These are phyloP conservation scores for Elaphurus davidianus DNA, from an alignment of 2,113 vertebrate genomes.

Conservation along the genomic window DNA sequence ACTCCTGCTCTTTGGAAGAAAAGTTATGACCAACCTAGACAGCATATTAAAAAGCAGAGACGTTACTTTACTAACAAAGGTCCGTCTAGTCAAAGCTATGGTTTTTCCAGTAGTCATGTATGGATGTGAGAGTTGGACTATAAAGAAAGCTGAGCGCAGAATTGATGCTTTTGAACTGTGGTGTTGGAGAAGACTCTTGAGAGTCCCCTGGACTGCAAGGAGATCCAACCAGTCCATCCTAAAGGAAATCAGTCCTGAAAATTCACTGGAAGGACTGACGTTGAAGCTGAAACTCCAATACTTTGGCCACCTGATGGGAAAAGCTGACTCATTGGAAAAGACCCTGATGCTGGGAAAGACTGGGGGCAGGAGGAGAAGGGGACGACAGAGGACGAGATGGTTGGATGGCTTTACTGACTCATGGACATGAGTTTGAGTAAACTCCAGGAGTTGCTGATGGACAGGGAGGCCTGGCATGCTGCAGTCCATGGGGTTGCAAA, in stretches of 20 bases:
- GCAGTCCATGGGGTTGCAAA: accelerated
- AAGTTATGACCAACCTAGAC: not conserved
- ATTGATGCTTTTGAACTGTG: not conserved
- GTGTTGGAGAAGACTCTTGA: not conserved
- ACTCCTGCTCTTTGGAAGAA: not conserved
- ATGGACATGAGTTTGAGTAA: not conserved
- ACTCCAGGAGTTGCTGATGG: not conserved
- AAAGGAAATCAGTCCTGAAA: accelerated
- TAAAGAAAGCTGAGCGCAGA: not conserved
- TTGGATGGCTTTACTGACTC: not conserved
- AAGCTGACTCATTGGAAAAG: not conserved
- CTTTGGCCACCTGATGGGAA: not conserved
- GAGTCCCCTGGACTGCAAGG: not conserved
- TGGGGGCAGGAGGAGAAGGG: not conserved
- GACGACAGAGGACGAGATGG: not conserved
- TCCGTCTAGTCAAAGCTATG: not conserved
- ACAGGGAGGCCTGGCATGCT: not conserved
- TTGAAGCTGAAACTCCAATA: not conserved
- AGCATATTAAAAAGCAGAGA: not conserved
- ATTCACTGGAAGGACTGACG: not conserved
- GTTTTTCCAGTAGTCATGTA: not conserved
- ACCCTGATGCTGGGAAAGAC: not conserved
- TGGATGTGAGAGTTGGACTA: not conserved
- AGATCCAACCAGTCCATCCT: not conserved
- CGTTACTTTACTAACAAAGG: not conserved